A percentile compares a stretch with the other conserved stretches of the same genome.
Evolutionary conservation across 2,888 invertebrate genomes (phyloP).

Genomic region (Rhagium mordax): DNA sequence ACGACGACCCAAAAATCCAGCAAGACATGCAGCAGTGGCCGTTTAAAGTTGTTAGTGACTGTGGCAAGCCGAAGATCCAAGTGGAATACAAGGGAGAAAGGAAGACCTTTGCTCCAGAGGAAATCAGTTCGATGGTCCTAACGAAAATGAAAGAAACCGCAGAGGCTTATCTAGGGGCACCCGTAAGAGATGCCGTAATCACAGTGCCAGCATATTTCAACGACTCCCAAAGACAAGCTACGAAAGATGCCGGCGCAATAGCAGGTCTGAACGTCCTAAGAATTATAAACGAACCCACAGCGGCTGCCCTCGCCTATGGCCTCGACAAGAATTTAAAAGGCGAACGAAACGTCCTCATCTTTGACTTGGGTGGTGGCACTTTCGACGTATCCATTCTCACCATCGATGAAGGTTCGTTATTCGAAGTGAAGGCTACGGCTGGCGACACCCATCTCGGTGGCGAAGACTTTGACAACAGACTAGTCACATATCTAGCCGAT

Average conservation of each 20-base stretch:
- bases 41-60: constrained; percentile 80
- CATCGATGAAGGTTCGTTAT: constrained; percentile 87
- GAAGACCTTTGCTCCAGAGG: constrained; percentile 80
- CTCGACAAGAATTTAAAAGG: constrained; percentile 59
- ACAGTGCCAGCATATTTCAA: constrained; percentile 68
- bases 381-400: constrained; percentile 90
- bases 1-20: constrained; percentile 82
- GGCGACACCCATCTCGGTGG: constrained; percentile 90
- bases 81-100: constrained; percentile 78
- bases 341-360: constrained; percentile 74
- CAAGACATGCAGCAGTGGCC: constrained; percentile 90
- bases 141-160: constrained; percentile 66
- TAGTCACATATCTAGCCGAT: constrained; percentile 76
- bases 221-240: constrained; percentile 83
- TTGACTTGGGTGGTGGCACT: constrained; percentile 78
- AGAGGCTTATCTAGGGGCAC: constrained; percentile 69
- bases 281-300: constrained; percentile 84
- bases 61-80: constrained; percentile 79
- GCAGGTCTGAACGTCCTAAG: constrained; percentile 81
- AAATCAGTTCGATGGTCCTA: constrained; percentile 80
- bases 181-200: constrained; percentile 73
- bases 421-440: constrained; percentile 87
- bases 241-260: constrained; percentile 84
- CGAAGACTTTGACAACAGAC: constrained; percentile 77
- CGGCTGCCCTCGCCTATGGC: constrained; percentile 57